phyloP scores from a whole-genome alignment of 2,113 vertebrate species.

The Oreocharis arfaki region DNA sequence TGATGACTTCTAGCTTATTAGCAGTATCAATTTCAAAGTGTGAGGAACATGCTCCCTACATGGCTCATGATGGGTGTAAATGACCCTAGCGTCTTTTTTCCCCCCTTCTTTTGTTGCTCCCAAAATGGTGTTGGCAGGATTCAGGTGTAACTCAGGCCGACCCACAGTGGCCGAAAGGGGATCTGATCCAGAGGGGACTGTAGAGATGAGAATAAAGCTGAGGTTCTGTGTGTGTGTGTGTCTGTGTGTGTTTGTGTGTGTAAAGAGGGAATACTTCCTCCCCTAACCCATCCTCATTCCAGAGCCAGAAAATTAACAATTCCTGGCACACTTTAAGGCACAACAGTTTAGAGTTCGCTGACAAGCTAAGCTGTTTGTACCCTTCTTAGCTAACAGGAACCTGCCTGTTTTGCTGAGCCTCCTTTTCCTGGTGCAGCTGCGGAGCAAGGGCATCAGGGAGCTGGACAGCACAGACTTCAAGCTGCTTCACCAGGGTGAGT shows the following conservation, averaged over 20 bases:
- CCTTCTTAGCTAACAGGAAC: constrained; percentile 62
- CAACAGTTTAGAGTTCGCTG: not conserved
- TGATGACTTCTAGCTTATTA: not conserved
- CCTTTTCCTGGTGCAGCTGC: constrained; percentile 79
- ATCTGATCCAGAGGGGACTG: not conserved
- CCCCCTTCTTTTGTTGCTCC: not conserved
- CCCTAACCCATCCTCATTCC: not conserved
- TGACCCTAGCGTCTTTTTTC: not conserved
- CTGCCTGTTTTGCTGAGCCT: constrained; percentile 84
- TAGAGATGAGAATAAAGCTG: not conserved
- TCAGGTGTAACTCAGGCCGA: not conserved
- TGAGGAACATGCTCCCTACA: not conserved
- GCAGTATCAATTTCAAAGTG: not conserved
- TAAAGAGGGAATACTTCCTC: not conserved
- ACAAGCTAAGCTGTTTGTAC: not conserved
- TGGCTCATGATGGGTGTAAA: not conserved
- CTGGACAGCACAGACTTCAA: constrained; percentile 85
- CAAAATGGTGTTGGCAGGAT: not conserved
- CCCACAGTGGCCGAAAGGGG: not conserved
- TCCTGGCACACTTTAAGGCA: not conserved
- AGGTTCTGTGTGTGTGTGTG: fast-evolving
- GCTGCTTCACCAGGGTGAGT: constrained; percentile 86
- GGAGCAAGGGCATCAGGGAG: constrained; percentile 64
- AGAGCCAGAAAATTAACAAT: not conserved
- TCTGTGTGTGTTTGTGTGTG: not conserved